Percentiles rank a stretch among this genome's conserved stretches.
These are phyloP conservation scores for Leguminivora glycinivorella DNA, from an alignment of 1,140 invertebrate genomes.

Conservation along the genomic window DNA sequence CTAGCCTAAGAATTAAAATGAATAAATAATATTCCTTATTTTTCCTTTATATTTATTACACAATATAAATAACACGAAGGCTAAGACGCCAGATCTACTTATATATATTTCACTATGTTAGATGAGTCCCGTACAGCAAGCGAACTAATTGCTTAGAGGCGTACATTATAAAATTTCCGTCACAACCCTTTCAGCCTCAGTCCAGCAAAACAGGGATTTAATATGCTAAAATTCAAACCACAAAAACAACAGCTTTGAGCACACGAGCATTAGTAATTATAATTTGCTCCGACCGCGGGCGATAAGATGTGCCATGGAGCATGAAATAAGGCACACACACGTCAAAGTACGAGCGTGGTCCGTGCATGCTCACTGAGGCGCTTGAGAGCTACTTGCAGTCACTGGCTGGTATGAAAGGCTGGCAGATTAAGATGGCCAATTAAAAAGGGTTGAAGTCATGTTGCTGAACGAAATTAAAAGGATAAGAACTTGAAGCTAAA, in stretches of 20 bases:
- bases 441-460: conserved; percentile 15
- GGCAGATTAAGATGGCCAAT: conserved; percentile 22
- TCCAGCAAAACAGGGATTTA: conserved; percentile 32
- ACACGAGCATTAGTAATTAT: conserved; percentile 70
- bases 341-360: conserved; percentile 41
- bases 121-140: not conserved
- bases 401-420: conserved; percentile 32
- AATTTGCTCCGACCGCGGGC: conserved; percentile 65
- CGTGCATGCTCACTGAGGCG: conserved; percentile 66
- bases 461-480: not conserved
- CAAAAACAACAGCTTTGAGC: conserved; percentile 64
- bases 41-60: too few species aligned
- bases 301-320: conserved; percentile 71
- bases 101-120: not conserved
- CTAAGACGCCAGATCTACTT: too few species aligned
- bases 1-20: too few species aligned
- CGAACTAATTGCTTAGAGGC: conserved; percentile 17
- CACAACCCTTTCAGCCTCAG: conserved; percentile 25
- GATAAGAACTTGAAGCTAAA: not conserved
- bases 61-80: too few species aligned
- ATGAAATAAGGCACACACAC: conserved; percentile 70
- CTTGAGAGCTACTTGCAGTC: conserved; percentile 46
- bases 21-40: too few species aligned
- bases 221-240: conserved; percentile 42
- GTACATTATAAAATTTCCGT: conserved; percentile 26